Evolutionary conservation across 2,113 vertebrate genomes (phyloP), one percentile per base, ranked within the genome.

Genomic region (Otolemur garnettii): DNA sequence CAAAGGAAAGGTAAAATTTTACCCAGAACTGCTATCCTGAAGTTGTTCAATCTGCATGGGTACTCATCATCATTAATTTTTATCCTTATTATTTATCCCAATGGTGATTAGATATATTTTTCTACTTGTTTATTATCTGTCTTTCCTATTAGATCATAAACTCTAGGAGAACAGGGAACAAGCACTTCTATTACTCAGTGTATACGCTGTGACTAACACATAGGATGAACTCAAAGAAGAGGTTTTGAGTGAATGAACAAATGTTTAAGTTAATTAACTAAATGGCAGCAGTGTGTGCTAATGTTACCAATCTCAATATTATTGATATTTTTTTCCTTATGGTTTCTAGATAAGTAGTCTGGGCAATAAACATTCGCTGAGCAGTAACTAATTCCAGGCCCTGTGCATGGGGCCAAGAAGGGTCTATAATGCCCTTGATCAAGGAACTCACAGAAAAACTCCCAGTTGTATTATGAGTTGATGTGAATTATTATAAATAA

Each of bases 401-500:
- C 24, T 68, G 64, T 38, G 42, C 3, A n/a, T 15, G 2, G 1
- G 12, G 5, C n/a, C 30, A 14, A 59, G 30, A 82, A 75, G 66
- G 83, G 85, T 35, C 53, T 72, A 45, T 28, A 57, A n/a, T 33
- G 24, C 17, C 68, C 57, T 42, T 81, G 66, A 77, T 2, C 74
- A 26, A 78, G 33, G 50, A 80, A 80, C 30, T 82, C 59, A 60
- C 17, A 55, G 60, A 87, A 8, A 50, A 14, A 53, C 72, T 93
- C 90, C 50, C 26, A 92, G 30, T n/a, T 62, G 15, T 57, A 50
- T 79, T 86, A 59, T 50, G 30, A 84, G 53, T 66, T 59, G 87
- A 77, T 77, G 11, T 17, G 14, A 38, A 55, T 90, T 60, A 85
- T 57, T 89, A 86, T 60, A 81, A 94, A 94, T 93, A 74, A 88